A percentile compares a stretch with the other conserved stretches of the same genome.
Evolutionary conservation across 2,888 invertebrate species (phyloP).

Genomic region (Drosophila ustulata): DNA sequence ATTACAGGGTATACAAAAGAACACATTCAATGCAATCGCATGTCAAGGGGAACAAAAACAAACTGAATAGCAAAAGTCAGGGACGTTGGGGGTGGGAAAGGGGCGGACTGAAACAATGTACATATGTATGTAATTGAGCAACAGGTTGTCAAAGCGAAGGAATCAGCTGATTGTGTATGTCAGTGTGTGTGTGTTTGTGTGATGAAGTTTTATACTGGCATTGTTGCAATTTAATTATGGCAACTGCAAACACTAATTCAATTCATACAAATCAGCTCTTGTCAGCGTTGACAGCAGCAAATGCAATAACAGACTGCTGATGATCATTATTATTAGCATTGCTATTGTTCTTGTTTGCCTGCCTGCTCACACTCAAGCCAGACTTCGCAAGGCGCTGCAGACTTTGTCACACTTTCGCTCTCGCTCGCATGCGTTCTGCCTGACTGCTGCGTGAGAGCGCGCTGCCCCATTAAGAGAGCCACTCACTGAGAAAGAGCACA

Average conservation of each 20-base stretch:
- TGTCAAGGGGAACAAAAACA: background rate
- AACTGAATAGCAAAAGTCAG: background rate
- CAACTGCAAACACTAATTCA: background rate
- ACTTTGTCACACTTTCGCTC: background rate
- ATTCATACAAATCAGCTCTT: constrained; percentile 4
- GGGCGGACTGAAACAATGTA: constrained; percentile 5
- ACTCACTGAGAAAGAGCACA: background rate
- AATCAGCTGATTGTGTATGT: constrained; percentile 6
- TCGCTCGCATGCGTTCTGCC: constrained; percentile 24
- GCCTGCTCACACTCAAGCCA: constrained; percentile 5
- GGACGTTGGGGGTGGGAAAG: background rate
- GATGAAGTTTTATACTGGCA: background rate
- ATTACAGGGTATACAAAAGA: constrained; percentile 6
- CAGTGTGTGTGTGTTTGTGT: background rate
- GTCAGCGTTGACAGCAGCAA: constrained; percentile 6
- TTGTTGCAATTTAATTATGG: background rate
- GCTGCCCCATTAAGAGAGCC: background rate
- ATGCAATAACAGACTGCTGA: constrained; percentile 6
- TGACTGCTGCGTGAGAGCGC: constrained; percentile 29
- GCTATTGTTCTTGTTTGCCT: background rate
- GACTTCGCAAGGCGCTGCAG: background rate
- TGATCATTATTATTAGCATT: constrained; percentile 12
- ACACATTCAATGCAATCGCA: background rate
- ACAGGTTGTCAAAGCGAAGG: constrained; percentile 32
- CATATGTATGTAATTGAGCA: constrained; percentile 15